Percentiles rank a stretch among this genome's conserved stretches.
Evolutionary conservation across 1,140 invertebrate species (phyloP).

Genomic region (Drosophila kurseongensis): DNA sequence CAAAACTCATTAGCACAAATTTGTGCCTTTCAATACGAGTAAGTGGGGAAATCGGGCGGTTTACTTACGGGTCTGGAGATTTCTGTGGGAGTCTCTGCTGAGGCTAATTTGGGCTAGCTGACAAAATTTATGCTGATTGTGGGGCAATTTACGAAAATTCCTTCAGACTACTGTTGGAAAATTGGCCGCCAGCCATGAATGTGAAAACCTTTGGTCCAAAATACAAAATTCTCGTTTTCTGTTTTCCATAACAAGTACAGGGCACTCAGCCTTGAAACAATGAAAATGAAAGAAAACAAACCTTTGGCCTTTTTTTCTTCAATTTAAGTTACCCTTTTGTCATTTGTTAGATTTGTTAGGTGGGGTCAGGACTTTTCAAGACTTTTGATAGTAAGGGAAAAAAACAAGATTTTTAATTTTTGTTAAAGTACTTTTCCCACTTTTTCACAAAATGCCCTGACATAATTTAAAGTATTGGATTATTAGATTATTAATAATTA

Average conservation of each 20-base stretch:
- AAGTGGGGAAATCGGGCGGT: background rate
- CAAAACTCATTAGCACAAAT: constrained; percentile 83
- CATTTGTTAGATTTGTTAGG: background rate
- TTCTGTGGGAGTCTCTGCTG: constrained; percentile 8
- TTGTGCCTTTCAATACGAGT: constrained; percentile 72
- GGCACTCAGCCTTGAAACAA: constrained; percentile 74
- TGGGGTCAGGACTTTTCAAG: background rate
- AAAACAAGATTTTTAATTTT: background rate
- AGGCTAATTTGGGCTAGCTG: constrained; percentile 52
- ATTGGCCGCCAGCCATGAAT: constrained; percentile 50
- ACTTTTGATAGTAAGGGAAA: background rate
- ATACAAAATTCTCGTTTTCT: constrained; percentile 46
- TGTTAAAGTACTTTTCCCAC: too few species aligned
- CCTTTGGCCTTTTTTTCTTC: constrained; percentile 52
- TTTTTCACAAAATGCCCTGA: too few species aligned
- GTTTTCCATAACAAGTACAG: constrained; percentile 51
- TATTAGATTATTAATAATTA: background rate
- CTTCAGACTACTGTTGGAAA: constrained; percentile 56
- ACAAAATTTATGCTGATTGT: constrained; percentile 82
- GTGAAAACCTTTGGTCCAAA: constrained; percentile 21
- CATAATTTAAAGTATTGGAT: background rate
- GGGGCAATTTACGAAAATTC: constrained; percentile 77
- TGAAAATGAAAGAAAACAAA: constrained; percentile 19
- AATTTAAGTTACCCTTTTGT: background rate
- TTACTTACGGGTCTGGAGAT: background rate